Conservation (phyloP, 2,797 vertebrate genomes). For the Poecilia wingei region DNA sequence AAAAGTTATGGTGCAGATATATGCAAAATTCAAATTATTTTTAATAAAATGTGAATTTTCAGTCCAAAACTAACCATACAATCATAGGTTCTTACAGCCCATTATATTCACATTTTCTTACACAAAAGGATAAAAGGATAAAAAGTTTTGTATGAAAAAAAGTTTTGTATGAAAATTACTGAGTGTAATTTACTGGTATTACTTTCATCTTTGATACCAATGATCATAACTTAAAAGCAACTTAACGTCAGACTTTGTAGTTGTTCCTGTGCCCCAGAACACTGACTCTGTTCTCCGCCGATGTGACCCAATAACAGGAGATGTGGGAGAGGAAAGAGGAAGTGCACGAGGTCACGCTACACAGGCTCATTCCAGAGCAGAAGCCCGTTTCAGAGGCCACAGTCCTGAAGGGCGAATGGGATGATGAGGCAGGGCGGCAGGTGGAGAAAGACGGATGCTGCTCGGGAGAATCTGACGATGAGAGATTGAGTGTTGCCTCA, state of each 20-base stretch:
- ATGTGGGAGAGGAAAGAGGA: conserved; percentile 59
- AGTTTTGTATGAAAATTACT: neutral
- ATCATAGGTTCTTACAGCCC: neutral
- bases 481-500: conserved; percentile 18
- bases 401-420: conserved; percentile 3
- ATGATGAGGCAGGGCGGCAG: neutral
- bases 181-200: neutral
- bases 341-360: conserved; percentile 55
- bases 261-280: neutral
- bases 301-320: conserved; percentile 42
- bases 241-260: neutral
- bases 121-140: neutral
- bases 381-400: conserved; percentile 15
- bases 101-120: neutral
- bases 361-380: conserved; percentile 22
- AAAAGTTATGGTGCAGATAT: neutral
- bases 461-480: conserved; percentile 26
- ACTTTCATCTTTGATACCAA: neutral
- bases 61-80: neutral
- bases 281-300: conserved; percentile 4
- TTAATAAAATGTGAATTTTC: neutral
- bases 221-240: neutral
- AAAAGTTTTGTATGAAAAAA: no score
- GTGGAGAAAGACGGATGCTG: conserved; percentile 13
- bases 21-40: neutral